Evolutionary conservation across 2,113 vertebrate genomes (phyloP).

Genomic region (Carassius auratus): DNA sequence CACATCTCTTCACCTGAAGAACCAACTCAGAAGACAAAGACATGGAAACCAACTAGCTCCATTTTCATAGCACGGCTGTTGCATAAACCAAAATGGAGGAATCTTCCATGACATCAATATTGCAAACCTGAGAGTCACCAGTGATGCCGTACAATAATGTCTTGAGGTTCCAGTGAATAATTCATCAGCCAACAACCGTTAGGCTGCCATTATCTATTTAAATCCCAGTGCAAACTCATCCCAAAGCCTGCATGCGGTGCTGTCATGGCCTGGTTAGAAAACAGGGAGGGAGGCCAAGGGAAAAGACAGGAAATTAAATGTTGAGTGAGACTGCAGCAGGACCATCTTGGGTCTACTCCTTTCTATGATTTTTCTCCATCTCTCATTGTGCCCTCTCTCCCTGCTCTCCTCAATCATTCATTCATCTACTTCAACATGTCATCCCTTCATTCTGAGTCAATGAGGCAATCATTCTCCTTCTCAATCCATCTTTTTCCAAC

Average conservation of each 20-base stretch:
- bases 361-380: conserved; percentile 39
- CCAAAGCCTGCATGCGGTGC: conserved; percentile 45
- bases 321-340: conserved; percentile 5
- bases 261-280: conserved; percentile 43
- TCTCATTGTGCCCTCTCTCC: conserved; percentile 17
- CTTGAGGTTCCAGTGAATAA: conserved; percentile 49
- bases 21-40: background rate
- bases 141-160: conserved; percentile 38
- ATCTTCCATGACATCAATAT: conserved; percentile 34
- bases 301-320: conserved; percentile 52
- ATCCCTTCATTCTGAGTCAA: conserved; percentile 39
- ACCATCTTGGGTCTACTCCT: conserved; percentile 27
- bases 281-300: conserved; percentile 1
- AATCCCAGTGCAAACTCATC: conserved; percentile 47
- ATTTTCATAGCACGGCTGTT: background rate
- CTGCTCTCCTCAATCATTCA: conserved; percentile 41
- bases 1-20: conserved; percentile 7
- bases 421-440: conserved; percentile 48
- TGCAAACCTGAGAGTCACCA: conserved; percentile 20
- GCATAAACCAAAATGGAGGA: conserved; percentile 27
- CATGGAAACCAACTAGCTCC: background rate
- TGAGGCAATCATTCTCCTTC: conserved; percentile 43
- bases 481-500: conserved; percentile 33
- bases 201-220: conserved; percentile 49
- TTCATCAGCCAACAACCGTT: conserved; percentile 46